Evolutionary conservation across 2,797 vertebrate genomes (phyloP), one percentile per base, ranked within the genome.

Genomic region (Sebastes flavidus): DNA sequence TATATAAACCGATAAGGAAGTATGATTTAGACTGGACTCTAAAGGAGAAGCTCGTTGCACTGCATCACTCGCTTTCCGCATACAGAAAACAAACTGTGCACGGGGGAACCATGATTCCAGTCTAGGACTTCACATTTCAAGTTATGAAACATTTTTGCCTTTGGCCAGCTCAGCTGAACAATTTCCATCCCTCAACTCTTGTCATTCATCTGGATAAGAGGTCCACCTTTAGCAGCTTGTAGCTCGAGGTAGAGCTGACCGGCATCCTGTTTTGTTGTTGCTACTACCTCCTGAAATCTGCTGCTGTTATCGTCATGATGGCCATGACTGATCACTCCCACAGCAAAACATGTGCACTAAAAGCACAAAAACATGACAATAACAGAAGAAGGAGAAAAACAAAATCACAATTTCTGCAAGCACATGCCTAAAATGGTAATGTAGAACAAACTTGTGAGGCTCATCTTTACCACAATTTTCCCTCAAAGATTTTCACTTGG

Each of bases 21-120:
- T 29, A 20, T 42, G 34, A 65, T 56, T 74, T 42, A 75, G 42
- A 49, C 22, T 52, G 22, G 42, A 38, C 46, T 59, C 49, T 27
- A 1, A 52, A 30, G 7, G 14, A 62, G 32, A 30, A 30, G 54
- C 71, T 68, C 56, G 29, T 32, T 38, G 46, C 18, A 12, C 32
- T n/a, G 62, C 67, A 82, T 80, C 62, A 14, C 65, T 77, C 69
- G 27, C 46, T 18, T 49, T 25, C 34, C 38, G 24, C 38, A 65
- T 2, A 24, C 13, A 56, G 25, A 42, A 65, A 49, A 62, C 46
- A 49, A 49, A 61, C 24, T 24, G 34, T 29, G 32, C 70, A 61
- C 25, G 38, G 25, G 22, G 38, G 54, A 72, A 24, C n/a, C 49
- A 25, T 56, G 61, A 72, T 34, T 59, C 14, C 7, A 29, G 24